Evolutionary conservation across 2,888 invertebrate genomes (phyloP), one percentile per base, ranked within the genome.

Genomic region (Litoditis marina): DNA sequence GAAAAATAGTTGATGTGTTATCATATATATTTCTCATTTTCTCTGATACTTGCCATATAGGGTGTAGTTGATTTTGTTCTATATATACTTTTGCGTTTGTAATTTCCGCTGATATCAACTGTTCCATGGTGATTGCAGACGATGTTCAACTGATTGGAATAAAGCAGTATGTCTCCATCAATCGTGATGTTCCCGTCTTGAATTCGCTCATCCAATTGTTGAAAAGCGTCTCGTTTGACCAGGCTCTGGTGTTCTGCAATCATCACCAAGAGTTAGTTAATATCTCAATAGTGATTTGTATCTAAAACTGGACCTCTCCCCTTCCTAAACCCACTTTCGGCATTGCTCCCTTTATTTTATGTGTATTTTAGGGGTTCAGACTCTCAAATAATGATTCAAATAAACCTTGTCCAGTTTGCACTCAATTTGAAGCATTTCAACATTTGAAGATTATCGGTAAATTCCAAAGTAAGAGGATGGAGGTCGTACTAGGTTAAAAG

Each of bases 191-290:
- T 49, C 11, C 8, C 19, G 16, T n/a, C 27, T 16, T 67, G 31
- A 57, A 81, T 32, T 72, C 74, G 28, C 76, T 86, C 22, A 58
- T 82, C 1, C 67, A 80, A 13, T 87, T 95, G 58, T 86, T 96
- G 57, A 86, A 88, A 0, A 87, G 87, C 63, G 86, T 90, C 57
- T 86, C 88, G 22, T 96, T 92, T 83, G 90, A 90, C 60, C 96
- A 98, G 84, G 91, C 92, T 82, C 85, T 98, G 7, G 88, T 95
- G 52, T 98, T 96, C 85, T 90, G 91, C 63, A 92, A 92, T 83
- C 91, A 90, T 78, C 91, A 92, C 84, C 88, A 88, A 3, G 86
- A 87, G 88, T 88, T 83, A 77, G 78, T 73, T 44, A 39, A 39
- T 39, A 13, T 39, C 39, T 13, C 39, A 39, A 39, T 13, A 11